Evolutionary conservation across 2,113 vertebrate genomes (phyloP), one percentile per base, ranked within the genome.

Genomic region (Neogobius melanostomus): DNA sequence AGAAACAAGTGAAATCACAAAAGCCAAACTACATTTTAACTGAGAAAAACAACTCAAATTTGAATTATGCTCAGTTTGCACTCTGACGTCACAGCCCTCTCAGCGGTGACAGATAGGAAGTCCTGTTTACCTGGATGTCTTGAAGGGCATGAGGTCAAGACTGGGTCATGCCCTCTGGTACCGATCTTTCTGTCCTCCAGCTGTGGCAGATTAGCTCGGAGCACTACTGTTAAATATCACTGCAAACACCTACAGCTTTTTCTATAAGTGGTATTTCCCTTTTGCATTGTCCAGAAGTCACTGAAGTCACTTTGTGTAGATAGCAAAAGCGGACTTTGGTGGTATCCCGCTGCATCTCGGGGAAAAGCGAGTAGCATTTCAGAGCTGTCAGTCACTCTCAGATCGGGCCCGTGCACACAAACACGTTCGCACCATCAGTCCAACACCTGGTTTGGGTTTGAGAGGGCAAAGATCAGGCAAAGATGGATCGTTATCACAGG

Each of bases 381-480:
- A 76, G 76, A 16, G 11, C 85, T 63, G 84, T 88, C 88, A 88
- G 75, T 90, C 90, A 89, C 50, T 67, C 11, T 42, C 65, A 66
- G 8, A 76, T 69, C 73, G 81, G 79, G 82, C 79, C 67, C 73
- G 7, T 66, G 68, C 76, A 76, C 80, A 82, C 77, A 84, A 84
- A 88, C 81, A 84, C 64, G 28, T 44, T 47, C 68, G 53, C 17
- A 16, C 66, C 69, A 36, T 50, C 45, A 49, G n/a, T 75, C 61
- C 68, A 71, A 36, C 85, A 88, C 84, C 85, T 90, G 90, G 75
- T 88, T 88, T 77, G 47, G 81, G 43, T 91, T 89, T 82, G 56
- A 45, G 64, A 66, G 84, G 84, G 90, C 72, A 1, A 69, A 80
- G 83, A 87, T 89, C 63, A 87, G 60, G 65, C 75, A 56, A 56